Base-by-base conservation (phyloP, 2,113 vertebrate species). In the Tupaia chinensis region DNA sequence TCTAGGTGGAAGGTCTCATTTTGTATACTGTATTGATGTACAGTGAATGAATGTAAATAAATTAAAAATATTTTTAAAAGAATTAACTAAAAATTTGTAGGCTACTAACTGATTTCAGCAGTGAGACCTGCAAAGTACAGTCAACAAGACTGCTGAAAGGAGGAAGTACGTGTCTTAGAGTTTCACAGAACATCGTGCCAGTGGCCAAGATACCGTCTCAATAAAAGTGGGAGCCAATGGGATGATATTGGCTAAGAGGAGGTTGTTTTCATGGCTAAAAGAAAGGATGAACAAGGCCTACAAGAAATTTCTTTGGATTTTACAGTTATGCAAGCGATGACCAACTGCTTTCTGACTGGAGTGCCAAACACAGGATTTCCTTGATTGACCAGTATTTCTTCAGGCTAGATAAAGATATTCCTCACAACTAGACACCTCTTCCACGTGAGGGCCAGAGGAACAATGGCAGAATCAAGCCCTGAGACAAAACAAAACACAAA, bases 91-190 rank as follows among this genome's bases (percentile, higher is more conserved):
- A 89, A 92, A 27, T 60, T 85, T 92, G 88, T 83, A 95, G 95
- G 93, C 82, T 19, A 74, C 44, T 89, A 91, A 91, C 27, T 94
- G 88, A 96, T 88, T 93, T 94, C 44, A 88, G 88, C 74, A 88
- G 56, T 94, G 85, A 95, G 63, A 91, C 58, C 86, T 44, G 56
- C 84, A 34, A 92, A 84, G 56, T 87, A 70, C 0, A 29, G 82
- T 92, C 72, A 87, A 68, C 29, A 94, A 89, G 92, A 82, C n/a
- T 82, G 77, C 56, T 92, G 78, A 77, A 93, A 95, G 54, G 16
- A 85, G 34, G 44, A 87, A 91, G 23, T 17, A 34, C 0, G 0
- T 56, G 54, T 69, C 65, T 54, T 74, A 22, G 29, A 53, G 44
- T 90, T 81, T 80, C 90, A 87, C 23, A 25, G 63, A 68, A 27